Evolutionary conservation across 2,888 invertebrate genomes (phyloP), one percentile per base, ranked within the genome.

Genomic region (Choreutis nemorana): DNA sequence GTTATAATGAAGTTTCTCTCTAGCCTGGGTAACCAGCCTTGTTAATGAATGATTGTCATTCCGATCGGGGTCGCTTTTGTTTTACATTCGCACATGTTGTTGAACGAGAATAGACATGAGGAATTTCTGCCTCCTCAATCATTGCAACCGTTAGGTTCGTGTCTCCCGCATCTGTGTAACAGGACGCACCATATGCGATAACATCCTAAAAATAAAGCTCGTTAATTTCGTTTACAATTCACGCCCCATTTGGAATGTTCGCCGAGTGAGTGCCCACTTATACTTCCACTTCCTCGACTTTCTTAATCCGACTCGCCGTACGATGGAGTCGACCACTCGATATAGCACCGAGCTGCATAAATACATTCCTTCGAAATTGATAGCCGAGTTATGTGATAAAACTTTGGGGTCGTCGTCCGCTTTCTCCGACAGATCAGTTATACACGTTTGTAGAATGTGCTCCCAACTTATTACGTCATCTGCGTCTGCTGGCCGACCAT

Each of bases 381-480:
- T 51, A 45, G 50, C 45, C 40, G 49, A 48, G 41, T 43, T 45
- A 44, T n/a, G 37, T 51, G 57, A 59, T 61, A 56, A 55, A 50
- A 40, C 35, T 48, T 49, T 35, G 50, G 52, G 65, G 63, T 67
- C 61, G 52, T 49, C 50, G 59, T 36, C 59, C 66, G 64, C 70
- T 70, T 70, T 71, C 71, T 65, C 64, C 45, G 40, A n/a, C 9
- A 2, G 43, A 48, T 48, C 44, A 50, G 37, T 40, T 33, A 28
- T 53, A 49, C 52, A 52, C 53, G 54, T 55, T 53, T 51, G 48
- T 54, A 51, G 48, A n/a, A n/a, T n/a, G n/a, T n/a, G n/a, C n/a
- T n/a, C n/a, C n/a, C n/a, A n/a, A n/a, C n/a, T 53, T 57, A 50
- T 68, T 67, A 67, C 62, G 57, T 66, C 59, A 67, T 49, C 38